phyloP scores from a whole-genome alignment of 2,797 vertebrate genomes.

The Cyprinella venusta region DNA sequence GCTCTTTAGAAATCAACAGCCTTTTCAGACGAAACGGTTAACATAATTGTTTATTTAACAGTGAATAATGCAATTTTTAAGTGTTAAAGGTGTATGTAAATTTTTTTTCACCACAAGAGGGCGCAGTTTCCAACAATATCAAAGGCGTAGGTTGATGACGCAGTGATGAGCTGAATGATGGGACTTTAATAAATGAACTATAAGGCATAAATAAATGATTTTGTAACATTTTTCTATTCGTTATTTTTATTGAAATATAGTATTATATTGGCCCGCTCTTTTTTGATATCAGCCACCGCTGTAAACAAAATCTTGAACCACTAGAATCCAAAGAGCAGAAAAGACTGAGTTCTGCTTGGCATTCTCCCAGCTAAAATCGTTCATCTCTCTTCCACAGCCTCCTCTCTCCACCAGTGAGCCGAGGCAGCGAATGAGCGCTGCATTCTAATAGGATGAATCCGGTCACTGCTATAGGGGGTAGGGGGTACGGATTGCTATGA shows the following conservation, averaged over 20 bases:
- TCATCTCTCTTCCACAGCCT: constrained; percentile 52
- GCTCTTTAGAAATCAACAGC: background rate
- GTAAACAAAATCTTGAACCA: background rate
- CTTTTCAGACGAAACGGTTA: background rate
- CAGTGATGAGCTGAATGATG: no score
- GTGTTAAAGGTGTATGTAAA: background rate
- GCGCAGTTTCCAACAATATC: no score
- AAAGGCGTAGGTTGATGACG: no score
- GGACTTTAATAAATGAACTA: background rate
- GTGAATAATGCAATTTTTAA: background rate
- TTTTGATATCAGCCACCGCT: background rate
- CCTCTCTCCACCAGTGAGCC: constrained; percentile 38
- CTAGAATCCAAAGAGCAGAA: background rate
- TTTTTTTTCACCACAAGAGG: no score
- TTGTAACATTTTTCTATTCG: background rate
- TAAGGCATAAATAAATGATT: background rate
- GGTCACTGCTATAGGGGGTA: constrained; percentile 42
- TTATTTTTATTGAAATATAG: background rate
- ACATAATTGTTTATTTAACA: background rate
- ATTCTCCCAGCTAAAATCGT: constrained; percentile 56
- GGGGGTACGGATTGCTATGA: constrained; percentile 18
- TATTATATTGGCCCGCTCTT: background rate
- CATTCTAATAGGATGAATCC: constrained; percentile 58
- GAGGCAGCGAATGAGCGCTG: constrained; percentile 49
- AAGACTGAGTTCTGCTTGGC: background rate